These are phyloP conservation scores for Sphenodon punctatus DNA, from an alignment of 2,797 vertebrate genomes.

Conservation along the genomic window DNA sequence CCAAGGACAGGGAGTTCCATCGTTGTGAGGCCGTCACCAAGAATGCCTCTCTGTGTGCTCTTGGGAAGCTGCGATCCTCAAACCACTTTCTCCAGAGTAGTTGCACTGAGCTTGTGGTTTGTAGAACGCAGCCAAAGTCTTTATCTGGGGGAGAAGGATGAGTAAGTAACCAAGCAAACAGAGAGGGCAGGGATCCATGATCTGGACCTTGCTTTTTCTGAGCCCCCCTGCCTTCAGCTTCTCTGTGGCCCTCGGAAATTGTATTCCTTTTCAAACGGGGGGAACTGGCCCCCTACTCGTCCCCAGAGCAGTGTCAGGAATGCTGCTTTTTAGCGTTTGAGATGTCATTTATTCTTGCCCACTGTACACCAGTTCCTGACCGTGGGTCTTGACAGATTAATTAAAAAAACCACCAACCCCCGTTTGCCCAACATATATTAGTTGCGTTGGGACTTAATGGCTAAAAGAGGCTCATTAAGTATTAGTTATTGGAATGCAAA, in stretches of 20 bases:
- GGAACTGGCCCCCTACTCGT: neutral
- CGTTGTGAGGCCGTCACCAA: too few species aligned
- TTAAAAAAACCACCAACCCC: neutral
- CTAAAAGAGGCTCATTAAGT: slow-evolving; percentile 32
- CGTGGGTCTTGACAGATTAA: neutral
- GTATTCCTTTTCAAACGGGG: too few species aligned
- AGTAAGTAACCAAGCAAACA: neutral
- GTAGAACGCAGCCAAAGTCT: too few species aligned
- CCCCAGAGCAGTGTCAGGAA: neutral
- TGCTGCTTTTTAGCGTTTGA: neutral
- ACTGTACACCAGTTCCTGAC: neutral
- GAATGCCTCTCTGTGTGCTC: too few species aligned
- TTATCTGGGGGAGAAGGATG: neutral
- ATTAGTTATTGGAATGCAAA: neutral
- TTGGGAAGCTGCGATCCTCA: too few species aligned
- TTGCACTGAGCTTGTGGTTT: too few species aligned
- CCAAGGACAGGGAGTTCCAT: too few species aligned
- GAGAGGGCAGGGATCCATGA: too few species aligned
- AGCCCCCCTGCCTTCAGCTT: too few species aligned
- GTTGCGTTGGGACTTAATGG: neutral
- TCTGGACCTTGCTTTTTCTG: too few species aligned
- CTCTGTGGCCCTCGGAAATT: too few species aligned
- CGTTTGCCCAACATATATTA: neutral
- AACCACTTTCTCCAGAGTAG: too few species aligned
- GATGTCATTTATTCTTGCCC: neutral